Conservation (phyloP, 2,888 invertebrate species). For the Siphonodentalium dalli region DNA sequence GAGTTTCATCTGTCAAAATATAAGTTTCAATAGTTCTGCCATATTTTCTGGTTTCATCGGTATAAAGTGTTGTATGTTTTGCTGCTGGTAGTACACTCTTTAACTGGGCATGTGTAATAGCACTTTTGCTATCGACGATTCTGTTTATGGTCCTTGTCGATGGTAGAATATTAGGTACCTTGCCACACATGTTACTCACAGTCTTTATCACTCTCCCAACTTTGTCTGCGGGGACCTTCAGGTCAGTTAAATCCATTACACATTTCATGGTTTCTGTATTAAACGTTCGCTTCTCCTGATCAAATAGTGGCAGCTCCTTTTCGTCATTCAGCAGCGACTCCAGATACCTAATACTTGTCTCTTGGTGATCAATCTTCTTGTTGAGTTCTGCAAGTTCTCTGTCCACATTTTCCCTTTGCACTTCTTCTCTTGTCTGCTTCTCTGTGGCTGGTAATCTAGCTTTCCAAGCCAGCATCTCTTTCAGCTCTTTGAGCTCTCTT, state of each 20-base stretch:
- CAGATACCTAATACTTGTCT: background rate
- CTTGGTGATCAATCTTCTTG: slow-evolving; percentile 1
- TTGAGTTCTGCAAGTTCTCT: background rate
- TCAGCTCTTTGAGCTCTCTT: background rate
- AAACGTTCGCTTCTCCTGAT: background rate
- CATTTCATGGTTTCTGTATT: slow-evolving; percentile 5
- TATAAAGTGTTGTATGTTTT: slow-evolving; percentile 16
- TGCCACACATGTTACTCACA: slow-evolving; percentile 1
- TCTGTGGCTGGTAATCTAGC: background rate
- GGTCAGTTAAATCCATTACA: slow-evolving; percentile 8
- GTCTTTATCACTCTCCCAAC: slow-evolving; percentile 3
- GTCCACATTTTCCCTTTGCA: background rate
- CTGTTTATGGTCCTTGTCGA: slow-evolving; percentile 9
- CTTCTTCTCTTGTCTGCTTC: background rate
- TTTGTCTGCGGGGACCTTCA: slow-evolving; percentile 3
- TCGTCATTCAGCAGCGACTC: background rate
- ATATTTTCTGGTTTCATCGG: slow-evolving; percentile 23
- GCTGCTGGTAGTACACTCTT: background rate
- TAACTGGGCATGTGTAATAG: background rate
- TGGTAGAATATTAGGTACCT: slow-evolving; percentile 4
- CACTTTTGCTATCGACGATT: slow-evolving; percentile 3
- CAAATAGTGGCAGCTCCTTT: background rate
- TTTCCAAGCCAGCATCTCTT: background rate
- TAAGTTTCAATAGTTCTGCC: slow-evolving; percentile 13
- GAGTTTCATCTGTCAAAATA: slow-evolving; percentile 3